A percentile compares a stretch with the other conserved stretches of the same genome.
These are phyloP conservation scores for Eremophila alpestris DNA, from an alignment of 2,797 vertebrate species.

Conservation along the genomic window DNA sequence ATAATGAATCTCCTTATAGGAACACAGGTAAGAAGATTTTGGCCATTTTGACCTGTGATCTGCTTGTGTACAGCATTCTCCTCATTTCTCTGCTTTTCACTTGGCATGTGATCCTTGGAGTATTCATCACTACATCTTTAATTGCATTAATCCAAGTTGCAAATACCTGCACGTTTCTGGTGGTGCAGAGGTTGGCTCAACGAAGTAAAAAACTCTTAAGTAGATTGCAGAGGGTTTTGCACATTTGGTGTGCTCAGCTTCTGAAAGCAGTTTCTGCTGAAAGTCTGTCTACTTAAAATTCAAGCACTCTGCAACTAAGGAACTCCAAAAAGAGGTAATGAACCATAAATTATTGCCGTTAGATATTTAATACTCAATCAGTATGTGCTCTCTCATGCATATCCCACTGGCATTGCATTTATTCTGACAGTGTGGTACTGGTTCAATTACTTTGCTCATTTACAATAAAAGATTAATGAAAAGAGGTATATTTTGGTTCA, in stretches of 20 bases:
- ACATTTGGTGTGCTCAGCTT: conserved; percentile 62
- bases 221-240: conserved; percentile 18
- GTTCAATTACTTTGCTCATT: conserved; percentile 87
- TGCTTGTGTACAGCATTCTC: neutral
- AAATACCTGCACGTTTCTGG: conserved; percentile 12
- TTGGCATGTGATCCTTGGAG: neutral
- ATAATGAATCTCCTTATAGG: neutral
- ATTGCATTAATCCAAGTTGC: conserved; percentile 10
- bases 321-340: conserved; percentile 86
- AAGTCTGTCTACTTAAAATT: conserved; percentile 80
- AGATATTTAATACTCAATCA: conserved; percentile 89
- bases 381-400: conserved; percentile 82
- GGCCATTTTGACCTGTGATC: neutral
- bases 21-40: neutral
- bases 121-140: neutral
- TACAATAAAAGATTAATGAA: conserved; percentile 94
- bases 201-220: conserved; percentile 52
- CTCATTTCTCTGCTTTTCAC: neutral
- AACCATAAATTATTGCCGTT: conserved; percentile 85
- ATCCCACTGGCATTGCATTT: conserved; percentile 84
- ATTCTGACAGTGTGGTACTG: conserved; percentile 82
- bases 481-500: conserved; percentile 90
- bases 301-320: conserved; percentile 79
- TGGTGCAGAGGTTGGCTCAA: conserved; percentile 18
- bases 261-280: conserved; percentile 67